phyloP scores from a whole-genome alignment of 2,113 vertebrate genomes.

The Pandion haliaetus region DNA sequence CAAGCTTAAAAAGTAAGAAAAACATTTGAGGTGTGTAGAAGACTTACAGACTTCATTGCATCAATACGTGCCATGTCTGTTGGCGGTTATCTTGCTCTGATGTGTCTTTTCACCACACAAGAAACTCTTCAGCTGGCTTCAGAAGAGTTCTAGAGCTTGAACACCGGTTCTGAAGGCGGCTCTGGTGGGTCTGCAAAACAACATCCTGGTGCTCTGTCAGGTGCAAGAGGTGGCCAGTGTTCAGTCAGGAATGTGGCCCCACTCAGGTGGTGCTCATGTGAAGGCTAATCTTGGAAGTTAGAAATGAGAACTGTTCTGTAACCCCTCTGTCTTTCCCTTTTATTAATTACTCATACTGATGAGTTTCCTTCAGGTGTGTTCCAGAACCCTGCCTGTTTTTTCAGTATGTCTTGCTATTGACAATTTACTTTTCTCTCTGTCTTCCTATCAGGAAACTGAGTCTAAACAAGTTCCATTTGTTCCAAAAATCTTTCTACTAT shows the following conservation, averaged over 20 bases:
- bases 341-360: neutral
- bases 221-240: neutral
- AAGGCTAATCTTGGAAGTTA: neutral
- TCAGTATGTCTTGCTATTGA: neutral
- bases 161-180: fast-evolving
- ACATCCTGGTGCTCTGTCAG: neutral
- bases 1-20: neutral
- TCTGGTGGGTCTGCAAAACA: neutral
- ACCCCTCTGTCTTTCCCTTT: neutral
- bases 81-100: neutral
- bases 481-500: neutral
- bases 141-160: neutral
- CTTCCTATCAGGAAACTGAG: neutral
- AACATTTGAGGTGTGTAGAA: neutral
- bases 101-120: fast-evolving
- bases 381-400: neutral
- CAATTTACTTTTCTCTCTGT: neutral
- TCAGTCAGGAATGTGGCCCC: neutral
- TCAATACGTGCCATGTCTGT: fast-evolving
- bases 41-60: fast-evolving
- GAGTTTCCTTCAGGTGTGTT: neutral
- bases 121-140: neutral
- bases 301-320: neutral
- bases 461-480: neutral
- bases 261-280: fast-evolving